phyloP scores from a whole-genome alignment of 1,140 invertebrate genomes.

The Conus betulinus region DNA sequence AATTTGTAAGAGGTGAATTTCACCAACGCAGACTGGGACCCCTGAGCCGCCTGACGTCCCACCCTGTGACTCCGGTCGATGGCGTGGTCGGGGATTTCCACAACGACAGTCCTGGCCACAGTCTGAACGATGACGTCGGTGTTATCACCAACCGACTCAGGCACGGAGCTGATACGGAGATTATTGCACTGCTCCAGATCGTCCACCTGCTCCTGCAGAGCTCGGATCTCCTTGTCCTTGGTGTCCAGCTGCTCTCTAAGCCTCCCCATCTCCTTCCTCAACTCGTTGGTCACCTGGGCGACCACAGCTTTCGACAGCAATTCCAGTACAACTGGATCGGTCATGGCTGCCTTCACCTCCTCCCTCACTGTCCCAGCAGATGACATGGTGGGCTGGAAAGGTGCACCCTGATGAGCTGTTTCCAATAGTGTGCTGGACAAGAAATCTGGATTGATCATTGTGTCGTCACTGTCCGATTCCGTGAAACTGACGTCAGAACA shows the following conservation, averaged over 20 bases:
- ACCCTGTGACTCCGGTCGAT: not conserved
- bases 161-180: not conserved
- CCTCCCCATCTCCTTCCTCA: not conserved
- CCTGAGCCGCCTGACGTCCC: not conserved
- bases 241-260: not conserved
- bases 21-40: not conserved
- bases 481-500: too few species aligned
- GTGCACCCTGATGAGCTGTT: not conserved
- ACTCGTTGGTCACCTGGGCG: not conserved
- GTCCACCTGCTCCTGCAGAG: not conserved
- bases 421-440: not conserved
- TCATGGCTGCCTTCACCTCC: not conserved
- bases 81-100: not conserved
- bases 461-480: too few species aligned
- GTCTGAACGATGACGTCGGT: not conserved
- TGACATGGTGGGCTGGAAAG: too few species aligned
- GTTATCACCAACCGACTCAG: not conserved
- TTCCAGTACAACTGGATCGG: not conserved
- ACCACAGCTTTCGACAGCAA: not conserved
- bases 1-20: not conserved
- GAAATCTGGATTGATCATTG: not conserved
- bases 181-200: conserved; percentile 7
- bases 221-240: conserved; percentile 5
- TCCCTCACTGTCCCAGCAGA: not conserved
- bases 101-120: not conserved